Conservation (phyloP, 2,113 vertebrate genomes). For the Narcine bancroftii region DNA sequence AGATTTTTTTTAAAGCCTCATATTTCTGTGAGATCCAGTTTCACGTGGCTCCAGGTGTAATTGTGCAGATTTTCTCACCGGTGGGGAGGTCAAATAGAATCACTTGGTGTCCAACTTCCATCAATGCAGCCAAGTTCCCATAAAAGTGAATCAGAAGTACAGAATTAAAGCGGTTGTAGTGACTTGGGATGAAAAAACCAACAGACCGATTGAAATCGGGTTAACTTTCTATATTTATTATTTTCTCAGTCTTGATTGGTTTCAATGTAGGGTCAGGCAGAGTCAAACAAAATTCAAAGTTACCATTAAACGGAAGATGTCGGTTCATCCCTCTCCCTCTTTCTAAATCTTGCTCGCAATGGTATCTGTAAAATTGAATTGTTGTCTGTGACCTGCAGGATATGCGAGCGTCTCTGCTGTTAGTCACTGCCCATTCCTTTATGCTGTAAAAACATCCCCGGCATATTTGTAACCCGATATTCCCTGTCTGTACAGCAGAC, state of each 20-base stretch:
- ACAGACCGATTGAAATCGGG: not conserved
- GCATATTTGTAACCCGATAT: constrained; percentile 77
- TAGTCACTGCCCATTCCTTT: constrained; percentile 70
- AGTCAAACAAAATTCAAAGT: not conserved
- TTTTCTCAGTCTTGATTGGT: not conserved
- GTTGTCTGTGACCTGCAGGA: not conserved
- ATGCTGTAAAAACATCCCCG: constrained; percentile 61
- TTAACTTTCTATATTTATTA: constrained; percentile 32
- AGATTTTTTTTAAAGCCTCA: not conserved
- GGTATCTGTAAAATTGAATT: constrained; percentile 23
- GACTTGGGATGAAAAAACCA: not conserved
- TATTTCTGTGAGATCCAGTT: not conserved
- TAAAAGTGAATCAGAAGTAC: not conserved
- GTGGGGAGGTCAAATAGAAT: not conserved
- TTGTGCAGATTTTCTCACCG: not conserved
- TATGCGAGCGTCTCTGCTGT: constrained; percentile 52
- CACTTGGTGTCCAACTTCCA: not conserved
- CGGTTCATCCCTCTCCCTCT: not conserved
- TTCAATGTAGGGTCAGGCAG: not conserved
- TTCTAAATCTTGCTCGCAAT: not conserved
- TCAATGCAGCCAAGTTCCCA: not conserved
- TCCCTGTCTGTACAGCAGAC: constrained; percentile 73
- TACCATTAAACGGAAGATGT: not conserved
- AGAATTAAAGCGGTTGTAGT: not conserved
- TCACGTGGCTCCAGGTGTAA: not conserved